A percentile compares a stretch with the other conserved stretches of the same genome.
These are phyloP conservation scores for Raja brachyura DNA, from an alignment of 2,113 vertebrate genomes.

Conservation along the genomic window DNA sequence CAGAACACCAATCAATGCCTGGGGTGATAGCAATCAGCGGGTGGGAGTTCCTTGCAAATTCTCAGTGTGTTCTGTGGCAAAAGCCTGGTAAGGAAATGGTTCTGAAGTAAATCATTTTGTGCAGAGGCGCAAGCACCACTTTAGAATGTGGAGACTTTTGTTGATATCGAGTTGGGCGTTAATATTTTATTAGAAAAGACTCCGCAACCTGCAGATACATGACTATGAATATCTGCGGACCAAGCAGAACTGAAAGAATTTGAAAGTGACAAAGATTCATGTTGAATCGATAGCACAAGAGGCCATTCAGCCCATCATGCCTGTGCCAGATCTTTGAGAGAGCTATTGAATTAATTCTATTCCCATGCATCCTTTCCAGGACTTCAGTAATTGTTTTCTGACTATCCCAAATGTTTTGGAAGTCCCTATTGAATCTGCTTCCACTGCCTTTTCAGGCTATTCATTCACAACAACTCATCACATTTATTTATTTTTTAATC, in stretches of 20 bases:
- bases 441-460: too few relatives aligned
- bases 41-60: neutral
- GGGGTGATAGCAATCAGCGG: neutral
- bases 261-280: neutral
- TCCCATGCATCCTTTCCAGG: too few relatives aligned
- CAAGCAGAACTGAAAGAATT: neutral
- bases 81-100: neutral
- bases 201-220: too few relatives aligned
- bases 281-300: neutral
- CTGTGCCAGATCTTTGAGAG: too few relatives aligned
- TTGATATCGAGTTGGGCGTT: neutral
- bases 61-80: neutral
- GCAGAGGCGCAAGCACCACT: neutral
- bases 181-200: neutral
- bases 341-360: neutral
- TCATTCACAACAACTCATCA: too few relatives aligned
- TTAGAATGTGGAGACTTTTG: neutral
- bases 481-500: too few relatives aligned
- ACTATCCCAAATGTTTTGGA: too few relatives aligned
- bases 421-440: too few relatives aligned
- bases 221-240: neutral
- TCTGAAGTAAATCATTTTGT: neutral
- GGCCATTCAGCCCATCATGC: too few relatives aligned
- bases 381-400: too few relatives aligned
- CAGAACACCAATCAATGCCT: neutral